Base-by-base conservation (phyloP, 2,797 vertebrate genomes). In the Molossus molossus region DNA sequence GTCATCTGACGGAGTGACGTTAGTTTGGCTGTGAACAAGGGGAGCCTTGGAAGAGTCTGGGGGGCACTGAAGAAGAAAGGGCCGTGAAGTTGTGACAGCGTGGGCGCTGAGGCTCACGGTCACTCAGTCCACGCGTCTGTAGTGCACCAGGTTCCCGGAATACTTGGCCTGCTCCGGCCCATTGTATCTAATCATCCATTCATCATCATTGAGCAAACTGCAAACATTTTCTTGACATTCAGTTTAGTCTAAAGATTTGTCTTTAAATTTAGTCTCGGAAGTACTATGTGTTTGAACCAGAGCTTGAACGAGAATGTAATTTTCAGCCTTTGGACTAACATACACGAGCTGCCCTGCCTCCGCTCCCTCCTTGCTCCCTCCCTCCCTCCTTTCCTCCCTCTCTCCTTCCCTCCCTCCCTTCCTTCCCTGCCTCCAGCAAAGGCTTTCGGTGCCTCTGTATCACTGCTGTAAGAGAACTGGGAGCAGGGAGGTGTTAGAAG, bases 241-340 rank as follows among this genome's bases (percentile, higher is more conserved):
- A 50, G 3, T 40, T 37, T 83, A 87, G 37, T 53, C 20, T 62
- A 67, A 94, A 72, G 57, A 72, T 87, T 57, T 77, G 23, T 90
- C 87, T 92, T 67, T 65, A 77, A 76, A 53, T 55, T 58, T 79
- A 58, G 58, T 83, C 76, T 89, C 57, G 12, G 75, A 89, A 87
- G 67, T 33, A 20, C 21, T 60, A 23, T 81, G 90, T 58, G 45
- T 76, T 48, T 33, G 45, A 37, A 40, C 50, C 23, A 90, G 57
- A 70, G 27, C 33, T 90, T 29, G 58, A 72, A 20, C 4, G 64
- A 13, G 6, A n/a, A 69, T 33, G 45, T 25, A 48, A 3, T 69
- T 73, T 86, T 93, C 57, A 70, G 62, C 50, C 90, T 89, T 76
- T 21, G 37, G 64, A 29, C 33, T 55, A 37, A 2, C 4, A 45